phyloP scores from a whole-genome alignment of 1,140 invertebrate species.

The Rhynchophorus ferrugineus region DNA sequence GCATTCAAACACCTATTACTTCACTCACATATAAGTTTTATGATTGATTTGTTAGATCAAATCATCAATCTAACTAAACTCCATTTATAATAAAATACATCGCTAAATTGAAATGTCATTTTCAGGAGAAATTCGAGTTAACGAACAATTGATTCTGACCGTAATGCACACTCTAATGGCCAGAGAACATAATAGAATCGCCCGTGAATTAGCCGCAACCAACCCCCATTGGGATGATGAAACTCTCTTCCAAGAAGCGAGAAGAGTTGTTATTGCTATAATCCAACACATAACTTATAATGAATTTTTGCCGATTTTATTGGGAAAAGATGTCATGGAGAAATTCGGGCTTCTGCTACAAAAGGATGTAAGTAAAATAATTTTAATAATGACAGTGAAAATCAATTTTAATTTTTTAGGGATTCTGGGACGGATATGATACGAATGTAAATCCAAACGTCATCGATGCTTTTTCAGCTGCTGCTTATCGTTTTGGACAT shows the following conservation, averaged over 20 bases:
- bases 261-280: conserved; percentile 81
- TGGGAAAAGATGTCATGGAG: conserved; percentile 89
- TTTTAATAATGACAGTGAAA: neutral
- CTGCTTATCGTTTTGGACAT: conserved; percentile 86
- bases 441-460: conserved; percentile 75
- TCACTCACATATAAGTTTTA: no score
- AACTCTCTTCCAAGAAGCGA: conserved; percentile 84
- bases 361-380: conserved; percentile 56
- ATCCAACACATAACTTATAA: conserved; percentile 92
- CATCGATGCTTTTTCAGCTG: conserved; percentile 78
- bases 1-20: no score
- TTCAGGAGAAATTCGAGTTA: conserved; percentile 84
- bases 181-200: conserved; percentile 79
- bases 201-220: conserved; percentile 63
- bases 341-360: conserved; percentile 79
- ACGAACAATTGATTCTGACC: conserved; percentile 83
- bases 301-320: conserved; percentile 87
- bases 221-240: conserved; percentile 96
- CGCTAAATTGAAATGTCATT: no score
- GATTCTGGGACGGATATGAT: conserved; percentile 87
- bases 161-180: conserved; percentile 89
- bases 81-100: no score
- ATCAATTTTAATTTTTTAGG: conserved; percentile 42
- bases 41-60: no score
- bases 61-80: no score